Base-by-base conservation (phyloP, 2,797 vertebrate species). In the Dipus sagitta region DNA sequence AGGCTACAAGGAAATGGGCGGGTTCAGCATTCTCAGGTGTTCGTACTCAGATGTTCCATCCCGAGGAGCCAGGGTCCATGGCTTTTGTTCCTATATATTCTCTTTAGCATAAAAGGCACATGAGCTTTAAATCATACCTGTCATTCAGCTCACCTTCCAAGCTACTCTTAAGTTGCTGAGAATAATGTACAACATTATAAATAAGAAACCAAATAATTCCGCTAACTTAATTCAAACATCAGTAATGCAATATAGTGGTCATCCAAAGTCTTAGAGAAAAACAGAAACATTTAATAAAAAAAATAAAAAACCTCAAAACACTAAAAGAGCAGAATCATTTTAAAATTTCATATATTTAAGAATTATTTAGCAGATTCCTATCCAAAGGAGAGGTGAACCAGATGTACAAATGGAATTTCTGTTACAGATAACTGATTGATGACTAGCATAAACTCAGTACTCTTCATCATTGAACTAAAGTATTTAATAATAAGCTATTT, bases 401-500 rank as follows among this genome's bases (percentile, higher is more conserved):
- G 6, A 9, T 32, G 1, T 0, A 13, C 2, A 75, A 10, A 58
- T 58, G 17, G 1, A 17, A 17, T 80, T 52, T 71, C 6, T 74
- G 28, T 24, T 68, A 81, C 20, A 2, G 24, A 32, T 34, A 84
- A 5, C 47, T 52, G 52, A 77, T 65, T 62, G 11, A 23, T 82
- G 30, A 68, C 38, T 34, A 68, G 5, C 81, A 21, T 7, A 62
- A 77, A 83, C 3, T 52, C 15, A 74, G 80, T 38, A 21, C 32
- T 75, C 47, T 23, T 64, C 79, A 26, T n/a, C 18, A 86, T 38
- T 52, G 67, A 58, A 88, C 8, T 86, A 75, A 77, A 58, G 1
- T 79, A 60, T n/a, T 85, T 80, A 67, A 81, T 13, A 71, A 79
- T 30, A 87, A 87, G 65, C 1, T 34, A 65, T 88, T 84, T 79